phyloP scores from a whole-genome alignment of 2,888 invertebrate species.

The Anticlea derivata region DNA sequence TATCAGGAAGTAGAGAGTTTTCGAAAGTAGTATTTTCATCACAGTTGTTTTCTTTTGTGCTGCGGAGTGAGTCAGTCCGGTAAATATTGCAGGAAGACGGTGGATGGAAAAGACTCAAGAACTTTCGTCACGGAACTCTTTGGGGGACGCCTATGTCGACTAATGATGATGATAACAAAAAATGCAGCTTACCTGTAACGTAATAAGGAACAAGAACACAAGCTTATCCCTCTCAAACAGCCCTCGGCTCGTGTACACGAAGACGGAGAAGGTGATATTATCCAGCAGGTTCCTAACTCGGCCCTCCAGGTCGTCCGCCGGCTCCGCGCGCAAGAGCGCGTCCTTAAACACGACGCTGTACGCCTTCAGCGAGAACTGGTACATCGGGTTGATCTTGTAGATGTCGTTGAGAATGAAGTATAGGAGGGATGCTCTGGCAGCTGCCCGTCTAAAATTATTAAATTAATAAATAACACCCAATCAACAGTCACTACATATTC shows the following conservation, averaged over 20 bases:
- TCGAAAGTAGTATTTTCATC: too few species aligned
- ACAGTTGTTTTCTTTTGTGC: too few species aligned
- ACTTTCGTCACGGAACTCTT: too few species aligned
- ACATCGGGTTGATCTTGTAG: slow-evolving; percentile 96
- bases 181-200: slow-evolving; percentile 85
- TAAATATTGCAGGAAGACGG: too few species aligned
- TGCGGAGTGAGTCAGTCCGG: too few species aligned
- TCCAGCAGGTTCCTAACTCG: slow-evolving; percentile 92
- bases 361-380: slow-evolving; percentile 97
- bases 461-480: too few species aligned
- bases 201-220: slow-evolving; percentile 94
- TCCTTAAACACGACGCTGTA: slow-evolving; percentile 96
- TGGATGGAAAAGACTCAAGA: too few species aligned
- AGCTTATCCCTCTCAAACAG: slow-evolving; percentile 96
- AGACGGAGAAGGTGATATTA: slow-evolving; percentile 93
- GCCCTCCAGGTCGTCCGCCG: slow-evolving; percentile 87
- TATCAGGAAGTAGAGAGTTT: too few species aligned
- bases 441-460: slow-evolving; percentile 87
- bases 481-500: too few species aligned
- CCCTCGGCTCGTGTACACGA: slow-evolving; percentile 94
- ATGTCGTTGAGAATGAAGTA: slow-evolving; percentile 97
- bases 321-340: slow-evolving; percentile 88
- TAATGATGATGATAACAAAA: too few species aligned
- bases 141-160: too few species aligned
- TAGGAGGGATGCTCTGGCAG: slow-evolving; percentile 92